Evolutionary conservation across 2,797 vertebrate species (phyloP), one percentile per base, ranked within the genome.

Genomic region (Myripristis jacobus): DNA sequence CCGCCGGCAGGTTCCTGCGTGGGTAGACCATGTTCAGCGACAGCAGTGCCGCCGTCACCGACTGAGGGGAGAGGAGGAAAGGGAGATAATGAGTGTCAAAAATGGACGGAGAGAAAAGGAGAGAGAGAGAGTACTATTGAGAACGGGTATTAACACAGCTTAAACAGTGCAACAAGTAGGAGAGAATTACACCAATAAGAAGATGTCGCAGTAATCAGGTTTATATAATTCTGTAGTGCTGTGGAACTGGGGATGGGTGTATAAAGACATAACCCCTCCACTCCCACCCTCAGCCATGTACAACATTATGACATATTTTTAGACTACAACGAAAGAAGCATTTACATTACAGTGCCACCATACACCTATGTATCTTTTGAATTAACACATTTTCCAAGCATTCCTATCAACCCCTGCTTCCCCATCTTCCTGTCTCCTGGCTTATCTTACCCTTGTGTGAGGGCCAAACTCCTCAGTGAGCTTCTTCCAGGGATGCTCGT

Each of bases 381-480:
- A 11, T 19, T 24, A 21, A 9, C 47, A 50, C 47, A 50, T 21
- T 21, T 50, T 21, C 47, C 19, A 21, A 51, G 11, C 11, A 22
- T 48, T 22, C 47, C 47, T 11, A 48, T 8, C 21, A 19, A 21
- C n/a, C n/a, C 47, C 36, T 9, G 12, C 10, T 38, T 13, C 11
- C 36, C 36, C 11, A 13, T 10, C 11, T 13, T 3, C 36, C 36
- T 4, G 4, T 11, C 7, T 36, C 9, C 44, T 25, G 29, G 27
- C 1, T 12, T 16, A 19, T 1, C 80, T 80, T 66, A 96, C 97
- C 94, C 92, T 95, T 61, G 96, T 96, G 86, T 98, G 97, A 0
- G 96, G 96, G 3, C 95, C 96, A 85, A 98, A 98, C 80, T 99
- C 97, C 76, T 98, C 96, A 0, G 92, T 91, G 67, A 99, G 94